Percentiles rank a stretch among this genome's conserved stretches.
Conservation (phyloP, 2,888 invertebrate genomes). For the Galerucella calmariensis region DNA sequence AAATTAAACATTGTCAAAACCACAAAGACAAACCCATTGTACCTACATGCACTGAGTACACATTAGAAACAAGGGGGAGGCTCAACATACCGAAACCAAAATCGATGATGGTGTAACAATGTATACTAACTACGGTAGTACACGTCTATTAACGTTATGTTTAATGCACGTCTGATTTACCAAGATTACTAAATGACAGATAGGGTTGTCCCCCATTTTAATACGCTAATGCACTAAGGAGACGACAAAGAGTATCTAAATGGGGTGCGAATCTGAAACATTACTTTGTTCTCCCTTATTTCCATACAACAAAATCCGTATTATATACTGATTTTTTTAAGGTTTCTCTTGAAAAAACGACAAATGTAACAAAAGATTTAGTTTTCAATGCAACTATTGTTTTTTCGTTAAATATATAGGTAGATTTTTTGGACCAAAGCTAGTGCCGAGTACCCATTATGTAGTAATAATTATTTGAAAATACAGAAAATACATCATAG, state of each 20-base stretch:
- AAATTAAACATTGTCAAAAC: neutral
- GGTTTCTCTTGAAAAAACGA: neutral
- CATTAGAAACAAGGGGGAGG: conserved; percentile 29
- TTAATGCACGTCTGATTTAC: conserved; percentile 61
- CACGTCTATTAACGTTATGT: conserved; percentile 60
- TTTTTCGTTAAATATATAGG: no score
- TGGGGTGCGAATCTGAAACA: conserved; percentile 52
- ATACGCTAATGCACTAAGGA: conserved; percentile 57
- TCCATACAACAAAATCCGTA: neutral
- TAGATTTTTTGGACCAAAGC: no score
- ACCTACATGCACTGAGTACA: neutral
- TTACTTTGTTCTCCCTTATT: neutral
- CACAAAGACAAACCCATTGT: neutral
- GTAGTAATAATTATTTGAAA: no score
- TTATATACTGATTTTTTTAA: neutral
- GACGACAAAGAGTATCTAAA: conserved; percentile 56
- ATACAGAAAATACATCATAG: no score
- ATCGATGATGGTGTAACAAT: conserved; percentile 28
- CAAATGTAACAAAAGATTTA: neutral
- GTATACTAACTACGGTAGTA: conserved; percentile 44
- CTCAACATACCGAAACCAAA: conserved; percentile 29
- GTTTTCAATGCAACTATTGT: neutral
- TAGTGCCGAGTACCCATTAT: no score
- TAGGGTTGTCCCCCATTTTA: conserved; percentile 60
- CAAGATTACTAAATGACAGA: conserved; percentile 62